phyloP scores from a whole-genome alignment of 2,113 vertebrate species.

The Hemichromis elongatus region DNA sequence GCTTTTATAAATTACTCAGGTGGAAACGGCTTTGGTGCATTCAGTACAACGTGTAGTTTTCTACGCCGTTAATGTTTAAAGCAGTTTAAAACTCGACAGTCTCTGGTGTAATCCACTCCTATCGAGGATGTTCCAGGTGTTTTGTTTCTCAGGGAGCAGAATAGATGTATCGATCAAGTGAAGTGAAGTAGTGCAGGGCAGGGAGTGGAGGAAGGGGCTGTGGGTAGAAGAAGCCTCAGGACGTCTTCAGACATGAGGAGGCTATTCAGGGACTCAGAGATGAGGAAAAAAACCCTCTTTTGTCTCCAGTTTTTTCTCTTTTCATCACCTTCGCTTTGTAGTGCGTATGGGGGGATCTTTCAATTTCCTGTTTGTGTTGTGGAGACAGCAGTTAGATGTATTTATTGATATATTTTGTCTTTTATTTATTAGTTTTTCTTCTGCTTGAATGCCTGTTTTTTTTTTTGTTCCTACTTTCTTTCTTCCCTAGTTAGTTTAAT shows the following conservation, averaged over 20 bases:
- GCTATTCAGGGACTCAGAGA: neutral
- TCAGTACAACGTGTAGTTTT: neutral
- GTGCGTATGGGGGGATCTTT: neutral
- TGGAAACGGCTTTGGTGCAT: neutral
- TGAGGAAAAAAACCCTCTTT: neutral
- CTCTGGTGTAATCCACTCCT: neutral
- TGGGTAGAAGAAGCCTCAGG: neutral
- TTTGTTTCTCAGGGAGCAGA: neutral
- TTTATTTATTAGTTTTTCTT: neutral
- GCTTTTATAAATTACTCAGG: neutral
- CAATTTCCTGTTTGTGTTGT: neutral
- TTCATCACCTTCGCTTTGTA: neutral
- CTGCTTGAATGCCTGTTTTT: neutral
- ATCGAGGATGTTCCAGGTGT: neutral
- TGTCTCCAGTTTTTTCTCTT: neutral
- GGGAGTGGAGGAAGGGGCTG: neutral
- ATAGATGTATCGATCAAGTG: conserved; percentile 37
- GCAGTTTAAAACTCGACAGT: neutral
- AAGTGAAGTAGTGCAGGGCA: neutral
- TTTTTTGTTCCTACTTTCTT: neutral
- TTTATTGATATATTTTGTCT: neutral
- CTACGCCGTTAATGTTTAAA: neutral
- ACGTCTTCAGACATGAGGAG: neutral
- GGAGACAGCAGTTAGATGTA: neutral
- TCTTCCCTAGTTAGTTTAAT: neutral